Percentiles rank a stretch among this genome's conserved stretches.
phyloP scores from a whole-genome alignment of 2,888 invertebrate genomes.

The Tenthredo mesomela region DNA sequence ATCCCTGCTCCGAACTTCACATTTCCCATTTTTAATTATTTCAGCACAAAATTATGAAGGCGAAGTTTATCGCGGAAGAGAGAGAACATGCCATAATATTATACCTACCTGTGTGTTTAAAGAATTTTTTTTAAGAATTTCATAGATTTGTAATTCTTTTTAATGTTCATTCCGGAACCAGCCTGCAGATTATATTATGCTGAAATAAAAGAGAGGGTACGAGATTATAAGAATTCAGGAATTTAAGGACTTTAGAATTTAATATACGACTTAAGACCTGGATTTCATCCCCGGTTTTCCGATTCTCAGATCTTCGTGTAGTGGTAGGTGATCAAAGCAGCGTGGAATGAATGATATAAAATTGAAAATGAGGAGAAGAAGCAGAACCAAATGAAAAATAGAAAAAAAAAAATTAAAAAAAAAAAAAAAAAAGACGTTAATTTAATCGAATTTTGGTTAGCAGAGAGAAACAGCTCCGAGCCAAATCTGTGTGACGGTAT shows the following conservation, averaged over 20 bases:
- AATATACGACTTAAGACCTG: not conserved
- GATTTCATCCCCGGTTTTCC: not conserved
- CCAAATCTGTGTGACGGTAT: not conserved
- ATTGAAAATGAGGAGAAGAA: not conserved
- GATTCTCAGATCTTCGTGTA: not conserved
- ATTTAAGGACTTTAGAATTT: slow-evolving; percentile 16
- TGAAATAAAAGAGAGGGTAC: not conserved
- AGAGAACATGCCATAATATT: not conserved
- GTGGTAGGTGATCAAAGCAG: not conserved
- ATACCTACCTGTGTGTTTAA: not conserved
- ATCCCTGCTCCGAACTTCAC: not conserved
- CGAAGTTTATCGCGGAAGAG: not conserved
- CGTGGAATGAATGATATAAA: not conserved
- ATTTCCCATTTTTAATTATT: not conserved
- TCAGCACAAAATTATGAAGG: not conserved
- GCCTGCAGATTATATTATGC: not conserved
- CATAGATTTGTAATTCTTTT: not conserved
- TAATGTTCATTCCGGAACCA: not conserved
- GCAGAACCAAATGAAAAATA: not conserved
- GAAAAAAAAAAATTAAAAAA: not conserved
- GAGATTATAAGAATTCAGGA: not conserved
- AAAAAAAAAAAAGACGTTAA: not conserved
- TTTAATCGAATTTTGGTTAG: not conserved
- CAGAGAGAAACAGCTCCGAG: not conserved
- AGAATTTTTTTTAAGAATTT: not conserved